These are phyloP conservation scores for Pissodes strobi DNA, from an alignment of 1,140 invertebrate genomes.

Conservation along the genomic window DNA sequence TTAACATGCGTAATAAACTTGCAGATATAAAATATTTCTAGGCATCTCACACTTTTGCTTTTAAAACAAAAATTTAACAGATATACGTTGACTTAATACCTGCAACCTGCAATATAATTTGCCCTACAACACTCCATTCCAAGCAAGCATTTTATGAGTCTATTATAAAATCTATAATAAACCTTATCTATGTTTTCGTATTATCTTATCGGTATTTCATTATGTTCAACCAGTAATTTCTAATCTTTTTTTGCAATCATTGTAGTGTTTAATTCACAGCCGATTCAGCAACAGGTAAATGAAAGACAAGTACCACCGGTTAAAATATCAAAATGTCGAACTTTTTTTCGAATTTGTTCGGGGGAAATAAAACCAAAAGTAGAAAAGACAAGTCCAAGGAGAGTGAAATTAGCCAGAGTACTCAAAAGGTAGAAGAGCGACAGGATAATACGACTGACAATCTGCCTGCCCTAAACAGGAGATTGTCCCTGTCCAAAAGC, in stretches of 20 bases:
- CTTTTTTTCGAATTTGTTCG: conserved; percentile 27
- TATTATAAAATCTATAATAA: conserved; percentile 26
- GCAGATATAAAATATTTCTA: too few species aligned
- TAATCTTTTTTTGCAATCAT: conserved; percentile 28
- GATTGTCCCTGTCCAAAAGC: conserved; percentile 31
- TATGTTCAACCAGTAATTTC: conserved; percentile 19
- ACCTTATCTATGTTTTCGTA: conserved; percentile 29
- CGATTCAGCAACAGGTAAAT: background rate
- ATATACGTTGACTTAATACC: too few species aligned
- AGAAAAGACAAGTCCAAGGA: conserved; percentile 19
- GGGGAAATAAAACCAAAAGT: conserved; percentile 21
- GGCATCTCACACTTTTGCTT: too few species aligned
- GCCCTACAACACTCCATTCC: background rate
- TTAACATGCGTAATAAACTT: too few species aligned
- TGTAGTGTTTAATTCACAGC: conserved; percentile 21
- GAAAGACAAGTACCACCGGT: background rate
- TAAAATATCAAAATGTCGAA: conserved; percentile 11
- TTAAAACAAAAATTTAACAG: too few species aligned
- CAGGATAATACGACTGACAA: conserved; percentile 1
- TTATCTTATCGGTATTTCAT: conserved; percentile 30
- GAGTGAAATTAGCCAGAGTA: background rate
- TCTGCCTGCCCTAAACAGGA: conserved; percentile 16
- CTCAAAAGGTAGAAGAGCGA: background rate
- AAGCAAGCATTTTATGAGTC: conserved; percentile 13
- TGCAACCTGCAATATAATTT: background rate